phyloP scores from a whole-genome alignment of 2,888 invertebrate species.

The Plagodis dolabraria region DNA sequence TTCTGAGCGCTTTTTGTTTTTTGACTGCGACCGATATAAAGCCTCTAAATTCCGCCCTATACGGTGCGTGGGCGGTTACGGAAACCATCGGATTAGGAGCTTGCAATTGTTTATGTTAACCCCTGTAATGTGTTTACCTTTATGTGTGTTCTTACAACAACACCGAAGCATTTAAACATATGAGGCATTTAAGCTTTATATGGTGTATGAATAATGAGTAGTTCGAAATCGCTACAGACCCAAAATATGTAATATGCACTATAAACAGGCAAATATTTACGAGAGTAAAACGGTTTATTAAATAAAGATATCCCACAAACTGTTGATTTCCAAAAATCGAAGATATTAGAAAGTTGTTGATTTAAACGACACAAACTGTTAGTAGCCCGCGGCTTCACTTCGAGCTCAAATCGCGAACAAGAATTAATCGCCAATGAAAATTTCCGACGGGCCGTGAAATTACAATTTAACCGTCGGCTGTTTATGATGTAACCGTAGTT shows the following conservation, averaged over 20 bases:
- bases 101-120: slow-evolving; percentile 45
- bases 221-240: neutral
- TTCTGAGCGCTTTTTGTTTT: slow-evolving; percentile 59
- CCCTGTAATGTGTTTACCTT: slow-evolving; percentile 36
- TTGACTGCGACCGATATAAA: slow-evolving; percentile 54
- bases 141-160: slow-evolving; percentile 29
- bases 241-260: slow-evolving; percentile 2
- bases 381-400: slow-evolving; percentile 47
- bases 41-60: slow-evolving; percentile 40
- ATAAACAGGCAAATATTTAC: too few species aligned
- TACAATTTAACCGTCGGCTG: slow-evolving; percentile 76
- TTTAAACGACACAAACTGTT: slow-evolving; percentile 52
- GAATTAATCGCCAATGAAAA: slow-evolving; percentile 81
- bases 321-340: too few species aligned
- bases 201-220: slow-evolving; percentile 8
- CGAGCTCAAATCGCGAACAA: slow-evolving; percentile 68
- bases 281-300: neutral
- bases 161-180: slow-evolving; percentile 28
- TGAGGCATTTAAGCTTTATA: slow-evolving; percentile 24
- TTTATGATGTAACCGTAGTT: slow-evolving; percentile 53
- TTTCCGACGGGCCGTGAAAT: slow-evolving; percentile 79
- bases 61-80: slow-evolving; percentile 38
- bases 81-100: slow-evolving; percentile 41
- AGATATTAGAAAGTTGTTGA: slow-evolving; percentile 8
- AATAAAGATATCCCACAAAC: neutral